These are phyloP conservation scores for Lagopus muta DNA, from an alignment of 2,113 vertebrate species.

Conservation along the genomic window DNA sequence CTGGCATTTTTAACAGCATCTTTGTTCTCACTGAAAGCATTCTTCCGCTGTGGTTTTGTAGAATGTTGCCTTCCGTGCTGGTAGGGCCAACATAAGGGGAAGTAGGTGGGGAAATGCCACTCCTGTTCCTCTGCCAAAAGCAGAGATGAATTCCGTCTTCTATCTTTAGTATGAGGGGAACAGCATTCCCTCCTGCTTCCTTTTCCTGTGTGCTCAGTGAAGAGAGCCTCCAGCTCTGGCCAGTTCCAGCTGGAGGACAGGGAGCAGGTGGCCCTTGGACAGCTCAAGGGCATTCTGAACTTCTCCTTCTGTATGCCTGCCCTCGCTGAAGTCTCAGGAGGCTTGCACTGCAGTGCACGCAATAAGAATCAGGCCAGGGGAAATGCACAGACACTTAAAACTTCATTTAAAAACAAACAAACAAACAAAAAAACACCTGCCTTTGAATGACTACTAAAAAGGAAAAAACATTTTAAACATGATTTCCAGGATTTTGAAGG, in stretches of 20 bases:
- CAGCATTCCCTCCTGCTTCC: constrained; percentile 61
- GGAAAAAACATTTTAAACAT: not conserved
- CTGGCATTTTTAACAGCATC: not conserved
- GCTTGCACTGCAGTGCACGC: not conserved
- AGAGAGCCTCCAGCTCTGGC: not conserved
- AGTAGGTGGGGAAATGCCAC: constrained; percentile 58
- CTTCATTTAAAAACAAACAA: not conserved
- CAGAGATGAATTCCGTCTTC: constrained; percentile 40
- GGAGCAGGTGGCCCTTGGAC: not conserved
- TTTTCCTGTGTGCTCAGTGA: not conserved
- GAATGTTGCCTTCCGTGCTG: constrained; percentile 21
- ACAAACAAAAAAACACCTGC: not conserved
- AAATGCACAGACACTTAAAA: rapidly evolving
- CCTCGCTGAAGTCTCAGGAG: not conserved
- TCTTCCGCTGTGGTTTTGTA: constrained; percentile 58
- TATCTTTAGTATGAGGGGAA: constrained; percentile 52
- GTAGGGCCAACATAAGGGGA: constrained; percentile 39
- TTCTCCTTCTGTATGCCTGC: not conserved
- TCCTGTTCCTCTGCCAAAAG: constrained; percentile 58
- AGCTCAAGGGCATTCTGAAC: rapidly evolving
- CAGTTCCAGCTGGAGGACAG: not conserved
- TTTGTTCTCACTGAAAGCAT: constrained; percentile 5
- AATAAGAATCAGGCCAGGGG: not conserved
- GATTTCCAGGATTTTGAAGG: not conserved
- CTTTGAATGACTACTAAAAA: not conserved